phyloP scores from a whole-genome alignment of 2,888 invertebrate genomes.

The Machimus atricapillus region DNA sequence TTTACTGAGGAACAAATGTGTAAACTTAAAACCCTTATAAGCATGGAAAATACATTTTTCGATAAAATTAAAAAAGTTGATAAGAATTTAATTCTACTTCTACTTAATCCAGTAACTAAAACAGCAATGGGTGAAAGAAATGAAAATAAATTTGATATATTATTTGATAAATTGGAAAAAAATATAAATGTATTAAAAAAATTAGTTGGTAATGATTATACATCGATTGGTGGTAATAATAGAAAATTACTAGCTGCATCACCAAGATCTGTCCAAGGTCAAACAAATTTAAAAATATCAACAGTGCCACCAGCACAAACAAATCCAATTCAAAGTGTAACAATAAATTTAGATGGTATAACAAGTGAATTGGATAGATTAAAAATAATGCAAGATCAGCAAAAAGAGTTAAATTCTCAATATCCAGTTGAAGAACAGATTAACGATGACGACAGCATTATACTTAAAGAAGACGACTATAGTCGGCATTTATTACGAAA shows the following conservation, averaged over 20 bases:
- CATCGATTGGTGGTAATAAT: not conserved
- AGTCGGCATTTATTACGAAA: constrained; percentile 55
- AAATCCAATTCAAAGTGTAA: not conserved
- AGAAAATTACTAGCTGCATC: not conserved
- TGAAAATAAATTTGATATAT: constrained; percentile 50
- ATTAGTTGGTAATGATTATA: constrained; percentile 53
- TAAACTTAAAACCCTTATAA: constrained; percentile 54
- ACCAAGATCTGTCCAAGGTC: not conserved
- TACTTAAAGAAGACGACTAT: constrained; percentile 44
- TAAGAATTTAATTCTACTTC: constrained; percentile 56
- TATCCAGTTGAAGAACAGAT: not conserved
- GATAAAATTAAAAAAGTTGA: constrained; percentile 59
- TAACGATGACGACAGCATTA: constrained; percentile 35
- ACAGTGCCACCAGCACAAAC: not conserved
- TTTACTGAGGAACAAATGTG: constrained; percentile 53
- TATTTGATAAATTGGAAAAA: constrained; percentile 57
- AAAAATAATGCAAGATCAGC: constrained; percentile 35
- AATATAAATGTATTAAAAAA: constrained; percentile 60
- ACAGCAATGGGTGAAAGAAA: not conserved
- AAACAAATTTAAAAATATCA: not conserved
- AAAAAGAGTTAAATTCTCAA: constrained; percentile 6
- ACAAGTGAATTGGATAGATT: constrained; percentile 43
- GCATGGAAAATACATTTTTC: constrained; percentile 55
- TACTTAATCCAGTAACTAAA: constrained; percentile 57
- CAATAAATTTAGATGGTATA: not conserved